Base-by-base conservation (phyloP, 2,888 invertebrate genomes). In the Hipparchia semele region DNA sequence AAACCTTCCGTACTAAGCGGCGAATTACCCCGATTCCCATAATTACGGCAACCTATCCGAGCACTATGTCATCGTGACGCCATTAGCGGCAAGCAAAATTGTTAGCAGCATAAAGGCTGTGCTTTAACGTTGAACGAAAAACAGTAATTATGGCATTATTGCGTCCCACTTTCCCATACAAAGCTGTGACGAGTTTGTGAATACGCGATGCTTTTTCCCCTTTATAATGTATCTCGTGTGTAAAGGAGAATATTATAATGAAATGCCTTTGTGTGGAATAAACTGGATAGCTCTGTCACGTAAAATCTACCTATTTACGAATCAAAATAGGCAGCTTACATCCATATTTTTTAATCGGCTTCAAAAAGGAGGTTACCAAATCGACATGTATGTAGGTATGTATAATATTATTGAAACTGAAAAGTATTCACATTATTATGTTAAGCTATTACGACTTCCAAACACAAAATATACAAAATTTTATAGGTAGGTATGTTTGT, bases 41-140 rank as follows among this genome's bases (percentile, higher is more conserved):
- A 91, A 92, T 92, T 92, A 91, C 90, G 89, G 82, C 88, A 87
- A 86, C 85, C 86, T 86, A 87, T 87, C 86, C 86, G 86, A 86
- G 84, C 86, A 89, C 88, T 90, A 88, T 90, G 92, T 92, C 92
- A 92, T 89, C 87, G 88, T 91, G 90, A 88, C 90, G 90, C 88
- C 92, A 89, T 92, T 92, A 91, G 86, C 79, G 86, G 89, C 87
- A 90, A 88, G 89, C 90, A 87, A 87, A 90, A 90, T 89, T 86
- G 87, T 86, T 85, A 82, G 79, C 75, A 76, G 78, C 75, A 76
- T 79, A 79, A 81, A 85, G 84, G 80, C 80, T 79, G 77, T 77
- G 76, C 73, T 77, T 74, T 77, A 77, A 73, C 71, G 74, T 70
- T 75, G 71, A 76, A 76, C 75, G 76, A 75, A 76, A 76, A 76